phyloP scores from a whole-genome alignment of 2,888 invertebrate species.

The Agrochola litura region DNA sequence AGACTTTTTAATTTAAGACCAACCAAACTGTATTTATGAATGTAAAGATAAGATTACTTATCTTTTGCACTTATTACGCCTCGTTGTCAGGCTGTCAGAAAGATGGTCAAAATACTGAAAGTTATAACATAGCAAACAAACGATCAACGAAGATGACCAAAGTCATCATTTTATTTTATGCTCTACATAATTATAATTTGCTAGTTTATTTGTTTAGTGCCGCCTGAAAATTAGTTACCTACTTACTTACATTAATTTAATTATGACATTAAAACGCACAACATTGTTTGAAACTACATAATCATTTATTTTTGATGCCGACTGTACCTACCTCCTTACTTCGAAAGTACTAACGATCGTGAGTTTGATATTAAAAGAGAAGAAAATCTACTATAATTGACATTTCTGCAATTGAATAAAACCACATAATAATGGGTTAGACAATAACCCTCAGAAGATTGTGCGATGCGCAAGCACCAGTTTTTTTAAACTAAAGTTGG shows the following conservation, averaged over 20 bases:
- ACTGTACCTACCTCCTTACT: slow-evolving; percentile 16
- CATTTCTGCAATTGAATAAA: slow-evolving; percentile 69
- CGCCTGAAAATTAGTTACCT: not conserved
- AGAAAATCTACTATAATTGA: slow-evolving; percentile 51
- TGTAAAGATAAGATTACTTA: slow-evolving; percentile 28
- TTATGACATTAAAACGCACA: not conserved
- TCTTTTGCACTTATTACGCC: not conserved
- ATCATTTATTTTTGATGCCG: slow-evolving; percentile 4
- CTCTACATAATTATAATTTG: not conserved
- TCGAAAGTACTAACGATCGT: slow-evolving; percentile 44
- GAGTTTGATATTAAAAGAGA: slow-evolving; percentile 46
- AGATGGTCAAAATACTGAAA: not conserved
- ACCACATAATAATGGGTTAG: slow-evolving; percentile 76
- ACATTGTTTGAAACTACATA: not conserved
- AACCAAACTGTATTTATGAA: not conserved
- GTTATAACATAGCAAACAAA: not conserved
- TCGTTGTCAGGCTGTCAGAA: not conserved
- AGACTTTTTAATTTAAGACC: not conserved
- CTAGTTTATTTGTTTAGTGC: not conserved
- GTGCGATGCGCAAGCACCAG: not conserved
- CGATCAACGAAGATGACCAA: too few relatives aligned
- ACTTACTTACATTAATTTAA: not conserved
- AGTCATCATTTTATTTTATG: not conserved
- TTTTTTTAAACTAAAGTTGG: not conserved
- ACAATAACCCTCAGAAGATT: slow-evolving; percentile 53